Conservation (phyloP, 2,797 vertebrate genomes). For the Carcharodon carcharias region DNA sequence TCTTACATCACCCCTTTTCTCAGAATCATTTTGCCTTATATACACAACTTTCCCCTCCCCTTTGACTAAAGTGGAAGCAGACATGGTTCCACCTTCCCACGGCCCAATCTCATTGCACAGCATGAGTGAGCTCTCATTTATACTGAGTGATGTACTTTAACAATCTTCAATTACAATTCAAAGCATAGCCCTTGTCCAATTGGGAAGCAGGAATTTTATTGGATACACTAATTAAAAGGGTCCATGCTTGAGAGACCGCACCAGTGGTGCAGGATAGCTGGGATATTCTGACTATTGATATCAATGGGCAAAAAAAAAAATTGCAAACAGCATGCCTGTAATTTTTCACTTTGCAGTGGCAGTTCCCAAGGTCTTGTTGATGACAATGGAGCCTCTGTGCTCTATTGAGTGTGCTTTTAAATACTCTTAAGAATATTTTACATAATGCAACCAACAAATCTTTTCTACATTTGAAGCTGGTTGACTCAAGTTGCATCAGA, state of each 20-base stretch:
- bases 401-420: not conserved
- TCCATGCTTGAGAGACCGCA: too few relatives aligned
- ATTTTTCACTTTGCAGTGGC: not conserved
- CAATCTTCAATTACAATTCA: not conserved
- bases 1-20: not conserved
- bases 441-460: not conserved
- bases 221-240: not conserved
- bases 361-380: not conserved
- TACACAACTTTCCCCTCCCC: not conserved
- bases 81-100: not conserved
- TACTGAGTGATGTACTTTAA: not conserved
- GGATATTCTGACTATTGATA: not conserved
- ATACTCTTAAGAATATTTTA: not conserved
- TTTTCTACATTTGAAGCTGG: not conserved
- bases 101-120: not conserved
- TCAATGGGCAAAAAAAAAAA: not conserved
- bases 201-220: not conserved
- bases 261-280: not conserved
- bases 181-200: not conserved
- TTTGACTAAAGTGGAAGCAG: not conserved
- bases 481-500: not conserved
- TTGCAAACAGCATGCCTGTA: not conserved
- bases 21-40: not conserved
- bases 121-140: not conserved
- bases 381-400: not conserved